Evolutionary conservation across 1,140 invertebrate genomes (phyloP), one percentile per base, ranked within the genome.

Genomic region (Dendroctonus ponderosae): DNA sequence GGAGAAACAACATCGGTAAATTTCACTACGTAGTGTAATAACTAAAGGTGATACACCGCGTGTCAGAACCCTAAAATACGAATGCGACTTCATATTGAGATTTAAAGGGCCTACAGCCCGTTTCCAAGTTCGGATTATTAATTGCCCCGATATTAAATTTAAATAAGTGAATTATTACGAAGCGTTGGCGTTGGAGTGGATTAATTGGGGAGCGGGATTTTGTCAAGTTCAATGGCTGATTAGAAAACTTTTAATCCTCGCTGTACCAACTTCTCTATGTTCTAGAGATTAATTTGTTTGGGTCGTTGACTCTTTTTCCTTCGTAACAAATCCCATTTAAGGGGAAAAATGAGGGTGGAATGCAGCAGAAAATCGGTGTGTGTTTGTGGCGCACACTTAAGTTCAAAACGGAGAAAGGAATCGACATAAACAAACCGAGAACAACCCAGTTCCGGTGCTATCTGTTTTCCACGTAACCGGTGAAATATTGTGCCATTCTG

Each of bases 11-110:
- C 15, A 8, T 5, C 46, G 44, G 58, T 60, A 60, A 60, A 60
- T 60, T 50, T 50, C 15, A 9, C 11, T 49, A n/a, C 26, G 58
- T 11, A 60, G 38, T 38, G 58, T 50, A 60, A 60, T 60, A 60
- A 60, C 58, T 60, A 60, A 58, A 60, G 58, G 58, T 60, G 58
- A 60, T 60, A 60, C 58, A 60, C 58, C 58, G 46, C 58, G 26
- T 60, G 58, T 60, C 58, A 60, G 44, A 50, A 37, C 46, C 46
- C 58, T 60, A 60, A 60, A 60, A 60, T 60, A 60, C 58, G 58
- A 60, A 60, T 38, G 14, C 58, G 43, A 60, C 50, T 60, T 60
- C 58, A 60, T 60, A 60, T 60, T 60, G 44, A 60, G 46, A 60
- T 60, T 60, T 60, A 60, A 60, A n/a, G 58, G 9, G 8, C 43